These are phyloP conservation scores for Grantiella picta DNA, from an alignment of 2,113 vertebrate genomes.

Conservation along the genomic window DNA sequence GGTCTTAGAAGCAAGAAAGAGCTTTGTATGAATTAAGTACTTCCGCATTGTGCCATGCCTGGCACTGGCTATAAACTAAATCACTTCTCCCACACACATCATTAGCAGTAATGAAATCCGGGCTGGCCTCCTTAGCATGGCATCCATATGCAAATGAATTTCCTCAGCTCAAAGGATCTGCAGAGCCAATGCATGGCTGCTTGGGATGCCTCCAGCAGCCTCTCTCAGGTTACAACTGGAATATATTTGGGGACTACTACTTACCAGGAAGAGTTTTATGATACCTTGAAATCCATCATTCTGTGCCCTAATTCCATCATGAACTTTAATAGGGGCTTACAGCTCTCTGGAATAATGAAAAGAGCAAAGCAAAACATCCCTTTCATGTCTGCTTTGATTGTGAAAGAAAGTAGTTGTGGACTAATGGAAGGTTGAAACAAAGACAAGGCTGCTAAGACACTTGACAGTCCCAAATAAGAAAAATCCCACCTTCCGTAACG, in stretches of 20 bases:
- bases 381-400: background rate
- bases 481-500: background rate
- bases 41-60: conserved; percentile 21
- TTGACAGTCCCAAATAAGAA: background rate
- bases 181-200: background rate
- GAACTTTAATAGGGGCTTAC: background rate
- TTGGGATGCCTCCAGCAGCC: background rate
- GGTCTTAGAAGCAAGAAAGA: background rate
- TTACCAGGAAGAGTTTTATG: conserved; percentile 11
- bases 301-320: background rate
- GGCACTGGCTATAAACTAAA: conserved; percentile 21
- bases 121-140: conserved; percentile 27
- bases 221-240: conserved; percentile 8
- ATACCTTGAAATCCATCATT: conserved; percentile 13
- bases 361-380: background rate
- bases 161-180: background rate
- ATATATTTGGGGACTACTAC: background rate
- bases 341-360: background rate
- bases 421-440: background rate
- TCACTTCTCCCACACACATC: conserved; percentile 44
- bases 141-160: conserved; percentile 47
- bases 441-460: background rate
- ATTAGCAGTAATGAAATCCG: conserved; percentile 47
- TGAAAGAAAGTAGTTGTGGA: background rate
- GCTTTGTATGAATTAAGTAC: background rate